Evolutionary conservation across 64 coral and sea anemone species (phyloP).

Genomic region (Trachythela sp.): DNA sequence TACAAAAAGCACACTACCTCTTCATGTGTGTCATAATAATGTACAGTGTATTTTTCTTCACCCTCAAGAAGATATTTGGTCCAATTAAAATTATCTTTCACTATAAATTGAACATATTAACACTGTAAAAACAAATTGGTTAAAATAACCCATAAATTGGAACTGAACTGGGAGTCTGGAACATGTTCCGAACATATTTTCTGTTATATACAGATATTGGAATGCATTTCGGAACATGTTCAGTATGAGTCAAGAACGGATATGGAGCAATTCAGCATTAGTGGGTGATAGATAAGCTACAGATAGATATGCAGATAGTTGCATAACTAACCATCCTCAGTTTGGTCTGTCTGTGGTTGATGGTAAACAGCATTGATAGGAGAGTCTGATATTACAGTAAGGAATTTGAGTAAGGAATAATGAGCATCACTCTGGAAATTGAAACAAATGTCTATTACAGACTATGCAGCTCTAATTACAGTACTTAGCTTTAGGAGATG

Average conservation of each 20-base stretch:
- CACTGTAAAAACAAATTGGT: not conserved
- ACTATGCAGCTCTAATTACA: no score
- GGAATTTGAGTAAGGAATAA: not conserved
- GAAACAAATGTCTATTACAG: not conserved
- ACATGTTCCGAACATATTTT: no score
- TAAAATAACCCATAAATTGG: not conserved
- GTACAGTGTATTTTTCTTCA: constrained; percentile 12
- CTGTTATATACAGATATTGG: no score
- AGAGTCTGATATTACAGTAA: not conserved
- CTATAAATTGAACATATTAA: not conserved
- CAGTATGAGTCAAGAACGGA: not conserved
- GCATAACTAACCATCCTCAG: not conserved
- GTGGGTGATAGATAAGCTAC: not conserved
- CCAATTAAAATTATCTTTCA: constrained; percentile 10
- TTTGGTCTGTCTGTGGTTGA: not conserved
- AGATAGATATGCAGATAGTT: not conserved
- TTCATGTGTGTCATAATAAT: not conserved
- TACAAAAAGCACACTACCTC: no score
- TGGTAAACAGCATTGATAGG: not conserved
- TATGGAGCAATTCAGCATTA: not conserved
- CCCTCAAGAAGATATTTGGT: constrained; percentile 3
- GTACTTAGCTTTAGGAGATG: no score
- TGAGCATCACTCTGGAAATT: not conserved
- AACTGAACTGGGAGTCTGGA: not conserved
- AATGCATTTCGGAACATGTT: no score